Evolutionary conservation across 2,888 invertebrate genomes (phyloP).

Genomic region (Pharmacophagus antenor): DNA sequence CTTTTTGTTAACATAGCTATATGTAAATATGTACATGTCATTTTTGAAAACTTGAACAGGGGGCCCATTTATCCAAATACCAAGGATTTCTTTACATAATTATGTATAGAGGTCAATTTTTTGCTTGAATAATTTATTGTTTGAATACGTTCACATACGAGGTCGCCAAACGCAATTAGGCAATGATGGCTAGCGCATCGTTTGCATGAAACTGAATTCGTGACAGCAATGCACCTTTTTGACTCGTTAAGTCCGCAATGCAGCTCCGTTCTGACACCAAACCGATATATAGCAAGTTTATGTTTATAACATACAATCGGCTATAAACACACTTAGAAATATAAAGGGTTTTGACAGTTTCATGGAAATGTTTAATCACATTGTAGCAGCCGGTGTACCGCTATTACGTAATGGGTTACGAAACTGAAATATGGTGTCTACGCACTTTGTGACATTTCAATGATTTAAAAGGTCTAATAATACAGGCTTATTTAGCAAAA

Average conservation of each 20-base stretch:
- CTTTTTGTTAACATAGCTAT: neutral
- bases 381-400: conserved; percentile 23
- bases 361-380: conserved; percentile 28
- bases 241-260: conserved; percentile 66
- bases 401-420: conserved; percentile 41
- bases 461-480: conserved; percentile 48
- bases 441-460: conserved; percentile 50
- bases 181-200: conserved; percentile 40
- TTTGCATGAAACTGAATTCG: conserved; percentile 45
- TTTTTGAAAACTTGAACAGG: conserved; percentile 15
- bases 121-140: conserved; percentile 14
- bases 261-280: conserved; percentile 63
- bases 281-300: conserved; percentile 44
- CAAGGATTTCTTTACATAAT: conserved; percentile 15
- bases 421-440: conserved; percentile 48
- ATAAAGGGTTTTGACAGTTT: conserved; percentile 19
- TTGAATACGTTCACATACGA: conserved; percentile 9
- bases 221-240: conserved; percentile 63
- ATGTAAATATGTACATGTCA: neutral
- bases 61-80: conserved; percentile 32
- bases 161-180: conserved; percentile 19
- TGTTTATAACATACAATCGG: conserved; percentile 42
- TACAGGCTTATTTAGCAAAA: conserved; percentile 29
- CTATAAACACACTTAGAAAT: conserved; percentile 12
- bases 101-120: neutral